These are phyloP conservation scores for Neoniphon sammara DNA, from an alignment of 2,797 vertebrate species.

Conservation along the genomic window DNA sequence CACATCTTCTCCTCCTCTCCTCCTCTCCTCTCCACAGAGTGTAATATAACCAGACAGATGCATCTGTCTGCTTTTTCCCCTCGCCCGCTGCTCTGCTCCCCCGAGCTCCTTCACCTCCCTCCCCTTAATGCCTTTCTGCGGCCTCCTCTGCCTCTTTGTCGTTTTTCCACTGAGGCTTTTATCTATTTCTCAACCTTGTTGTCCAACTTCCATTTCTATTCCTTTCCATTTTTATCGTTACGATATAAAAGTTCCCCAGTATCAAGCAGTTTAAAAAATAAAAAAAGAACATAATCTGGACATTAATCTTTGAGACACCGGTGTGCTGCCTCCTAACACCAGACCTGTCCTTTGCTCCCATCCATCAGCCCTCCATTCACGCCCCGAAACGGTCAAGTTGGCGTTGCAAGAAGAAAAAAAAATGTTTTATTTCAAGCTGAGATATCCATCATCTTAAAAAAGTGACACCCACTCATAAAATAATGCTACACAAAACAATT, in stretches of 20 bases:
- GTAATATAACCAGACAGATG: background rate
- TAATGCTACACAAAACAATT: no score
- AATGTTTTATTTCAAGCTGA: background rate
- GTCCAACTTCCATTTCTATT: background rate
- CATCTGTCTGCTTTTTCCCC: conserved; percentile 12
- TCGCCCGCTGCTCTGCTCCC: no score
- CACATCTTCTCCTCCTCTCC: background rate
- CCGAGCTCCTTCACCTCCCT: background rate
- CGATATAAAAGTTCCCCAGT: background rate
- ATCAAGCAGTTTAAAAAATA: conserved; percentile 1
- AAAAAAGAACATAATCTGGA: background rate
- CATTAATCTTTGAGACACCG: no score
- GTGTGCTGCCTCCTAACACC: no score
- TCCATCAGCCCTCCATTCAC: background rate
- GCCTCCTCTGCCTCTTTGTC: no score
- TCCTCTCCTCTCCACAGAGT: background rate
- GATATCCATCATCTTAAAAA: no score
- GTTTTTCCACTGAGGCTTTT: no score
- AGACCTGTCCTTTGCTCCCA: background rate
- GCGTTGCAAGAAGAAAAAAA: background rate
- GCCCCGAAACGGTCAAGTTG: background rate
- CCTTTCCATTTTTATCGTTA: background rate
- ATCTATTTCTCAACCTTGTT: no score
- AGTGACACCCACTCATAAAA: no score
- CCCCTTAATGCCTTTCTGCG: no score